Conservation (phyloP, 2,797 vertebrate species). For the Bufotes viridis region DNA sequence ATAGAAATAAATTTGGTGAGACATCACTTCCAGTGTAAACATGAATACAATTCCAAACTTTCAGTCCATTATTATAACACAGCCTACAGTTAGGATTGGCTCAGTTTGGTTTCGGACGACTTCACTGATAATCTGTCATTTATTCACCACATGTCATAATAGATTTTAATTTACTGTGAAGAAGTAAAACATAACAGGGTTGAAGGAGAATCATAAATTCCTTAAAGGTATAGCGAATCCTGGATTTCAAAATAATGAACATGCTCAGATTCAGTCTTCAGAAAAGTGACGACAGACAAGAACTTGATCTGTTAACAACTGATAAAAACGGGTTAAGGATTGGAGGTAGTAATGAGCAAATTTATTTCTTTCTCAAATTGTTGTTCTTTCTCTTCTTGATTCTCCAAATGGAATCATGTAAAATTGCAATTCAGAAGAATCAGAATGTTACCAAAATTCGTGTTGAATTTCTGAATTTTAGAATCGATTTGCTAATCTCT, state of each 20-base stretch:
- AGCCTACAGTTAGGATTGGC: background rate
- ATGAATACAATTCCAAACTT: background rate
- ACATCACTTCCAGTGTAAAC: background rate
- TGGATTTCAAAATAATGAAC: slow-evolving; percentile 17
- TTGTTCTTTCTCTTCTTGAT: too few relatives aligned
- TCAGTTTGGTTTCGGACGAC: slow-evolving; percentile 12
- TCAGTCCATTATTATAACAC: background rate
- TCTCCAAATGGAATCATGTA: too few relatives aligned
- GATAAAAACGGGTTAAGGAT: background rate
- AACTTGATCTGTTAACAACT: slow-evolving; percentile 3
- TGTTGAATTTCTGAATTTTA: too few relatives aligned
- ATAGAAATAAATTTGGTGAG: too few relatives aligned
- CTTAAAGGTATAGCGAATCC: slow-evolving; percentile 7
- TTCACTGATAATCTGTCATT: slow-evolving; percentile 20
- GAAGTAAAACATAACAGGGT: background rate
- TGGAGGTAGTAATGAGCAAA: too few relatives aligned
- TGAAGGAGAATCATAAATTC: background rate
- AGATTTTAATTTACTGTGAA: slow-evolving; percentile 1
- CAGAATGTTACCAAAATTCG: too few relatives aligned
- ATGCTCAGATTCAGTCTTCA: background rate
- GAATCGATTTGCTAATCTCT: too few relatives aligned
- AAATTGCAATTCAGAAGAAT: too few relatives aligned
- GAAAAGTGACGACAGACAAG: background rate
- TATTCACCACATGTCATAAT: slow-evolving; percentile 13
- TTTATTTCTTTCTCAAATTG: too few relatives aligned